Evolutionary conservation across 2,888 invertebrate species (phyloP).

Genomic region (Tachina fera): DNA sequence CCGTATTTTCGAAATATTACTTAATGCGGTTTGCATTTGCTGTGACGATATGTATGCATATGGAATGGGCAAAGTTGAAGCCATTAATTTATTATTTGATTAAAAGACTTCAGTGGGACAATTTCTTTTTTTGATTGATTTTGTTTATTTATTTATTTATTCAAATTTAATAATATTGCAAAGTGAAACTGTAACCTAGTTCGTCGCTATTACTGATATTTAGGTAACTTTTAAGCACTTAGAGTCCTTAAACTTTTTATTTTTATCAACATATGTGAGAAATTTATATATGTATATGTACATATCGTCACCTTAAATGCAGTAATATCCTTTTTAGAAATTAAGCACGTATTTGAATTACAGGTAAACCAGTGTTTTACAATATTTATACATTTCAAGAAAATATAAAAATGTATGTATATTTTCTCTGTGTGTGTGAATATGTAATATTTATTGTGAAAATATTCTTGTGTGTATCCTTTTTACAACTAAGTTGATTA

Average conservation of each 20-base stretch:
- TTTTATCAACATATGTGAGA: background rate
- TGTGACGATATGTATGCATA: background rate
- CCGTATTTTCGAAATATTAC: too few relatives aligned
- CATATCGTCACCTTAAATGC: constrained; percentile 44
- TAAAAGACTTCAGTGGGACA: constrained; percentile 31
- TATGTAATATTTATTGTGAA: too few relatives aligned
- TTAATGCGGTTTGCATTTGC: too few relatives aligned
- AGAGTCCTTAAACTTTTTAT: constrained; percentile 5
- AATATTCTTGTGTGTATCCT: too few relatives aligned
- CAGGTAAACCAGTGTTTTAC: background rate
- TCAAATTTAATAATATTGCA: background rate
- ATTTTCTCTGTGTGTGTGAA: too few relatives aligned
- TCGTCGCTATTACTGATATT: background rate
- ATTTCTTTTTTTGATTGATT: constrained; percentile 8
- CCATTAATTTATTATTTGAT: constrained; percentile 9
- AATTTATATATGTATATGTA: background rate
- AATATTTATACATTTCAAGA: too few relatives aligned
- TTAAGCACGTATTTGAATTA: background rate
- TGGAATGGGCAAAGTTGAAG: constrained; percentile 36
- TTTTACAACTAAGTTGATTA: too few relatives aligned
- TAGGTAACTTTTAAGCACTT: background rate
- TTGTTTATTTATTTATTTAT: constrained; percentile 40
- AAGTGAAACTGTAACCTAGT: background rate
- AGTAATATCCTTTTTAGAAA: background rate
- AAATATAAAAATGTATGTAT: too few relatives aligned